These are phyloP conservation scores for Zingel zingel DNA, from an alignment of 2,113 vertebrate genomes.

Conservation along the genomic window DNA sequence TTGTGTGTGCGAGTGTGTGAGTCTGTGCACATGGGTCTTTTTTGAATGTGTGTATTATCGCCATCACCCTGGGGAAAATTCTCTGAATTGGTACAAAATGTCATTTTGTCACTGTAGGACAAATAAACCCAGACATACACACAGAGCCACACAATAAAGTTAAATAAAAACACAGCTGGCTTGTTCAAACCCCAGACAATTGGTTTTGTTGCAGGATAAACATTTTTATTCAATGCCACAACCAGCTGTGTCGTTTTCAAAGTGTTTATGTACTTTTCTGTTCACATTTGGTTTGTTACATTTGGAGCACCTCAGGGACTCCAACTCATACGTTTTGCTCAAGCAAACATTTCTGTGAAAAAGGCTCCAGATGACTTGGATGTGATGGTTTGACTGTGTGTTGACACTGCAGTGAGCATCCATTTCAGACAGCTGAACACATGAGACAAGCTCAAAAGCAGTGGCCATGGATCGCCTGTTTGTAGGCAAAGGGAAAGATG, in stretches of 20 bases:
- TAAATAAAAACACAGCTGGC: constrained; percentile 75
- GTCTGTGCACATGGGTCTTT: constrained; percentile 1
- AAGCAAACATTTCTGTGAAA: constrained; percentile 59
- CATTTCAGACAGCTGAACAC: constrained; percentile 65
- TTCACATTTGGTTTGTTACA: constrained; percentile 64
- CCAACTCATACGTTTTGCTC: constrained; percentile 53
- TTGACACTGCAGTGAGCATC: constrained; percentile 62
- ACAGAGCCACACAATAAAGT: constrained; percentile 53
- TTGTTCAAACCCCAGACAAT: constrained; percentile 72
- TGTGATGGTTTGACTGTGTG: constrained; percentile 50
- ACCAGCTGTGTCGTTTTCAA: constrained; percentile 68
- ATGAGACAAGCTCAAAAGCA: constrained; percentile 57
- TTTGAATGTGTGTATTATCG: constrained; percentile 10
- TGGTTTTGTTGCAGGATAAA: constrained; percentile 72
- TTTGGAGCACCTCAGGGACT: constrained; percentile 68
- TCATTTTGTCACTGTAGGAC: constrained; percentile 69
- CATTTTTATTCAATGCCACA: constrained; percentile 64
- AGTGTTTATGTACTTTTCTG: constrained; percentile 60
- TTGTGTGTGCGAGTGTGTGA: constrained; percentile 13
- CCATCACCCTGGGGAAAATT: constrained; percentile 55
- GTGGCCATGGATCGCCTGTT: constrained; percentile 38
- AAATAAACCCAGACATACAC: constrained; percentile 66
- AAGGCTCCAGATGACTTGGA: constrained; percentile 60
- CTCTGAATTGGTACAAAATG: constrained; percentile 69
- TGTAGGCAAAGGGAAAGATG: constrained; percentile 44